Base-by-base conservation (phyloP, 30 jellyfish, hydroid and myxozoan genomes). In the Aurelia coerulea region DNA sequence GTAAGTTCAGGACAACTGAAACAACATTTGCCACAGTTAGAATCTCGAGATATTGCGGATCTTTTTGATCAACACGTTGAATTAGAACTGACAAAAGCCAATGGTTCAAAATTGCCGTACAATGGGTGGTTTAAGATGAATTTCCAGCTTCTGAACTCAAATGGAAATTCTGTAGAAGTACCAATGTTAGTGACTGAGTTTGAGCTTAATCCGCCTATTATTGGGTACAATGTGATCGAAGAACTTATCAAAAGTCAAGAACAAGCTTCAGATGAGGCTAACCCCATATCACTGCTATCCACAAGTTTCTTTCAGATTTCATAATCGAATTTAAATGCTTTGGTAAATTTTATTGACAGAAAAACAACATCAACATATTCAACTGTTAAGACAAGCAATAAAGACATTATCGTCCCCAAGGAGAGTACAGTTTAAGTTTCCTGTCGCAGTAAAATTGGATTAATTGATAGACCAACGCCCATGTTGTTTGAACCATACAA, bases 81-180 rank as follows among this genome's bases (percentile, higher is more conserved):
- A 11, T n/a, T 69, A 23, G 52, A 12, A 18, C 12, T 12, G 76
- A 39, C 12, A 3, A 70, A 65, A 6, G 80, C 80, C 10, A 70
- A 70, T 70, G 80, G 80, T 23, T 23, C 80, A 10, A 70, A 70
- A 70, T 14, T 70, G 10, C 80, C 80, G 19, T 70, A 31, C 13
- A 70, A 32, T 3, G 80, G 80, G 18, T 70, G 80, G 60, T 15
- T 37, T 31, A 70, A 37, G 18, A 70, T 70, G 63, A 33, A 70
- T 23, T 32, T 70, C 62, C 62, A 70, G 18, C 80, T 70, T 70
- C 5, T 14, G 8, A 10, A 32, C 0, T 70, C 80, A 59, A 11
- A 59, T 32, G 80, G 53, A 15, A 18, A 9, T 70, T 15, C 31
- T 37, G 18, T 70, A 3, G 80, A 70, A 37, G 60, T 70, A 7